A percentile compares a stretch with the other conserved stretches of the same genome.
These are phyloP conservation scores for Agrilus mali DNA, from an alignment of 2,888 invertebrate genomes.

Conservation along the genomic window DNA sequence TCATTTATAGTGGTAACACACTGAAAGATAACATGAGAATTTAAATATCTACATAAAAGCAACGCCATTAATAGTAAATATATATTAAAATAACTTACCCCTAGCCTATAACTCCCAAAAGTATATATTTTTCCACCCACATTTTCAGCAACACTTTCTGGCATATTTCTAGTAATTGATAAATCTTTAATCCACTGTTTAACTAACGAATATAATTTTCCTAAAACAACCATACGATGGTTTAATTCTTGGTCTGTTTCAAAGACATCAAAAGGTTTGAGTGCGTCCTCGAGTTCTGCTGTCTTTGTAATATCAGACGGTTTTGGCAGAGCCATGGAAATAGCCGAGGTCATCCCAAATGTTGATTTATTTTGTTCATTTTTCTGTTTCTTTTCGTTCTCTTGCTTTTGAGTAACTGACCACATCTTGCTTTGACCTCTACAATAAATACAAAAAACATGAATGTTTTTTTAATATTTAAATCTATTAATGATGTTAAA, in stretches of 20 bases:
- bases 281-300: constrained; percentile 60
- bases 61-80: not conserved
- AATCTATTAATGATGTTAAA: too few relatives aligned
- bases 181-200: constrained; percentile 90
- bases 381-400: constrained; percentile 30
- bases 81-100: constrained; percentile 42
- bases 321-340: constrained; percentile 77
- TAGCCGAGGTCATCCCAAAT: constrained; percentile 89
- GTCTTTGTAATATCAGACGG: constrained; percentile 64
- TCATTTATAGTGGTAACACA: not conserved
- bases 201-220: constrained; percentile 79
- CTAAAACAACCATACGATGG: constrained; percentile 75
- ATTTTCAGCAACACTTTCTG: constrained; percentile 74
- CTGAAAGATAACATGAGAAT: not conserved
- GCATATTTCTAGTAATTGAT: constrained; percentile 83
- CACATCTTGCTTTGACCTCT: constrained; percentile 34
- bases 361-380: constrained; percentile 44
- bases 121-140: constrained; percentile 98
- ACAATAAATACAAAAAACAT: too few relatives aligned
- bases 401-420: constrained; percentile 38
- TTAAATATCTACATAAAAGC: not conserved
- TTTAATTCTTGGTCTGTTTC: constrained; percentile 83
- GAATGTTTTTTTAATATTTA: too few relatives aligned
- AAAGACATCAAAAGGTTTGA: constrained; percentile 78
- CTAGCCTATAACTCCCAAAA: constrained; percentile 93